phyloP scores from a whole-genome alignment of 2,888 invertebrate genomes.

The Hecatera dysodea region DNA sequence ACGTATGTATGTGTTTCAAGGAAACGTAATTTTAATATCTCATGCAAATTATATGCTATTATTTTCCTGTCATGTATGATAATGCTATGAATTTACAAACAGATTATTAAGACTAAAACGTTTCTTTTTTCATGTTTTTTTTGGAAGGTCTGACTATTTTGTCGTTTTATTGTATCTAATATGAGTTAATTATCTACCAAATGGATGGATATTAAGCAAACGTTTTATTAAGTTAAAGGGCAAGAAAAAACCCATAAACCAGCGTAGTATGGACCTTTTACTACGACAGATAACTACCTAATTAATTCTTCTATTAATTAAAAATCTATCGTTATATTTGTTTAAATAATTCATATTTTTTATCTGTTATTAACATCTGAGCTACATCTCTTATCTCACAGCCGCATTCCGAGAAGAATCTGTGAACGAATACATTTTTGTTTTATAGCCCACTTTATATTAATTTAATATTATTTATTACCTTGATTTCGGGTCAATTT shows the following conservation, averaged over 20 bases:
- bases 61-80: neutral
- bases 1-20: neutral
- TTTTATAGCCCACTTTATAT: conserved; percentile 66
- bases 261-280: conserved; percentile 25
- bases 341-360: conserved; percentile 68
- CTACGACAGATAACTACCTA: conserved; percentile 52
- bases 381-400: conserved; percentile 61
- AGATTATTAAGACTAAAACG: neutral
- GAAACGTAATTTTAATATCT: neutral
- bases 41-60: neutral
- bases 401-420: conserved; percentile 60
- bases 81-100: neutral
- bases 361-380: conserved; percentile 56
- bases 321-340: conserved; percentile 61
- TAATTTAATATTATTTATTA: conserved; percentile 65
- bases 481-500: conserved; percentile 42
- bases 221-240: conserved; percentile 23
- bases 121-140: too few relatives aligned
- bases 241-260: conserved; percentile 50
- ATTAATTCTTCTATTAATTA: conserved; percentile 72
- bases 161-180: too few relatives aligned
- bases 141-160: too few relatives aligned
- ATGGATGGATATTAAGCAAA: neutral
- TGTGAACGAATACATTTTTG: conserved; percentile 55
- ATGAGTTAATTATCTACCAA: too few relatives aligned